Evolutionary conservation across 2,113 vertebrate genomes (phyloP).

Genomic region (Thamnaconus septentrionalis): DNA sequence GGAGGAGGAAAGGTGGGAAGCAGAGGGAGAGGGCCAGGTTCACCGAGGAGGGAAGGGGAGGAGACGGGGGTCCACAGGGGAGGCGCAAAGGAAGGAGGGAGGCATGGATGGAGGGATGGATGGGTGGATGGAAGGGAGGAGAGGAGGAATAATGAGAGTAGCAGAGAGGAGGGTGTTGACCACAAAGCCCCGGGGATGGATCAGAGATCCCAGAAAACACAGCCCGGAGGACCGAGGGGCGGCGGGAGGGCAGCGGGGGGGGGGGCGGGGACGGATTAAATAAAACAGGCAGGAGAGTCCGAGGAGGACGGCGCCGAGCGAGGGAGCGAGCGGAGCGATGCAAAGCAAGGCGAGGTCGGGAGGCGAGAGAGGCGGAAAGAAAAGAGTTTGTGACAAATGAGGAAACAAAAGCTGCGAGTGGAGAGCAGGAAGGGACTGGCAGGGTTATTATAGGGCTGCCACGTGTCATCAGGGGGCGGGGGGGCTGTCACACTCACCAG

Average conservation of each 20-base stretch:
- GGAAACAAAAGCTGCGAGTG: conserved; percentile 28
- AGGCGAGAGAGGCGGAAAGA: too few species aligned
- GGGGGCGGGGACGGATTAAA: conserved; percentile 29
- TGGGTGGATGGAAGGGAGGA: conserved; percentile 11
- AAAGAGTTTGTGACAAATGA: conserved; percentile 52
- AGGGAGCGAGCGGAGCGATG: too few species aligned
- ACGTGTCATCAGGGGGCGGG: conserved; percentile 30
- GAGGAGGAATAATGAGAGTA: conserved; percentile 72
- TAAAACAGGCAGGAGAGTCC: conserved; percentile 3
- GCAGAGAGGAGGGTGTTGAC: conserved; percentile 74
- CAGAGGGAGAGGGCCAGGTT: conserved; percentile 37
- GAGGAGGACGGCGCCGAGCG: too few species aligned
- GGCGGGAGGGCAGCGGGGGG: conserved; percentile 41
- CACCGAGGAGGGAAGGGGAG: conserved; percentile 46
- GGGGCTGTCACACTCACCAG: conserved; percentile 10
- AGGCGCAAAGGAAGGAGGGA: conserved; percentile 41
- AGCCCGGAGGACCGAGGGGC: conserved; percentile 53
- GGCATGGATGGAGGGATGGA: conserved; percentile 44
- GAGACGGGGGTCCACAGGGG: conserved; percentile 42
- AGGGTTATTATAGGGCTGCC: conserved; percentile 25
- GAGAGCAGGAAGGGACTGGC: conserved; percentile 21
- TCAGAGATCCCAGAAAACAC: conserved; percentile 47
- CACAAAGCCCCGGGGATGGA: conserved; percentile 58
- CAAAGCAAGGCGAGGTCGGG: too few species aligned
- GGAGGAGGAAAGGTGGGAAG: conserved; percentile 38